Evolutionary conservation across 1,140 invertebrate genomes (phyloP).

Genomic region (Agraylea sexmaculata): DNA sequence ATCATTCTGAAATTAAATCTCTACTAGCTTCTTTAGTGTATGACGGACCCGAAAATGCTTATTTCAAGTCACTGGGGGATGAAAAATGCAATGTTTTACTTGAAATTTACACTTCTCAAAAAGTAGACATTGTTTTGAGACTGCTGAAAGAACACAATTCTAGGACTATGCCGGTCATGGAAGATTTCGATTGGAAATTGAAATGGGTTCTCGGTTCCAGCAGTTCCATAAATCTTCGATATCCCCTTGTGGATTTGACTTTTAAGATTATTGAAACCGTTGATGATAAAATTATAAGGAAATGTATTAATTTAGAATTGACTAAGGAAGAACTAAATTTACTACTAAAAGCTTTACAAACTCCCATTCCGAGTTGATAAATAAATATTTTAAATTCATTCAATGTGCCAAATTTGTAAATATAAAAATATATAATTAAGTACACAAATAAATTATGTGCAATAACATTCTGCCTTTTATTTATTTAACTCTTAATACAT

Average conservation of each 20-base stretch:
- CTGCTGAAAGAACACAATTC: slow-evolving; percentile 27
- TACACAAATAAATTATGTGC: neutral
- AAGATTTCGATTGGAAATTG: slow-evolving; percentile 29
- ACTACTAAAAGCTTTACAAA: slow-evolving; percentile 26
- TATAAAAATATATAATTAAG: slow-evolving; percentile 3
- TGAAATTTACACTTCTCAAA: slow-evolving; percentile 20
- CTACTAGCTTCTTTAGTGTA: no score
- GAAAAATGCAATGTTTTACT: slow-evolving; percentile 22
- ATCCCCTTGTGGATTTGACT: slow-evolving; percentile 27
- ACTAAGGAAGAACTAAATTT: slow-evolving; percentile 26
- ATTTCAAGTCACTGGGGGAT: slow-evolving; percentile 19
- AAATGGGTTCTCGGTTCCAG: slow-evolving; percentile 32
- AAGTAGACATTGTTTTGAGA: slow-evolving; percentile 24
- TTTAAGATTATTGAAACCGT: slow-evolving; percentile 21
- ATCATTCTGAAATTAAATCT: no score
- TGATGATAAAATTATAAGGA: slow-evolving; percentile 17
- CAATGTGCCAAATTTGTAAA: no score
- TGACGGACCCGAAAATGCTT: no score
- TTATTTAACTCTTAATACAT: neutral
- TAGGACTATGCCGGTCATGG: slow-evolving; percentile 24
- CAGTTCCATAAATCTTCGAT: slow-evolving; percentile 27
- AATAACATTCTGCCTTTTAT: neutral
- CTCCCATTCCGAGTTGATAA: no score
- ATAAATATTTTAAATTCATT: no score
- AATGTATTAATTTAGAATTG: slow-evolving; percentile 25